Base-by-base conservation (phyloP, 2,797 vertebrate genomes). In the Pipistrellus pygmaeus region DNA sequence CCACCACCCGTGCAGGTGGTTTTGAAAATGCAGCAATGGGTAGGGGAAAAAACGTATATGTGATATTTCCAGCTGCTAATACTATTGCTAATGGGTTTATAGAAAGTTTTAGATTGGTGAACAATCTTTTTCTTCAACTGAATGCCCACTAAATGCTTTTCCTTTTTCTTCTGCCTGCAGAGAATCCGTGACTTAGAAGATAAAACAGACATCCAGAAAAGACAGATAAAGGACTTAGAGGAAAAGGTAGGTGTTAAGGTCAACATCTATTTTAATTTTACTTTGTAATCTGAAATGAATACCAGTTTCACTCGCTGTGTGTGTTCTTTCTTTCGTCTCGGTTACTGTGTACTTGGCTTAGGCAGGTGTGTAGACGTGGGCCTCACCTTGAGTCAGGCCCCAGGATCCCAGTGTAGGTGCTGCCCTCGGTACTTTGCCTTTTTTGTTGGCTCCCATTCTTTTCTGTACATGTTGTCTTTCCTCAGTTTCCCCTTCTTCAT, bases 171-270 rank as follows among this genome's bases (percentile, higher is more conserved):
- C 89, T 97, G 57, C 93, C 95, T 98, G 98, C 86, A 99, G 99
- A 99, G 99, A 98, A 99, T 99, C 93, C 99, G 99, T 96, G 99
- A 99, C 96, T 99, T 99, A 97, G 99, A 99, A 97, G 99, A 99
- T 98, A 99, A 99, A 98, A 99, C 99, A 89, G 99, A 99, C 96
- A 99, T 99, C 97, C 99, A 99, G 97, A 99, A 99, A 98, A 99
- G 99, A 98, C 99, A 99, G 97, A 99, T 99, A 97, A 99, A 99
- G 98, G 99, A 99, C 97, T 98, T 99, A 95, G 99, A 99, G 97
- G 99, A 99, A 98, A 99, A 99, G 99, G 99, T 99, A 95, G 4
- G 84, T 76, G 4, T 91, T 76, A 15, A 93, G 10, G 81, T 81
- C 71, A 60, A 2, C 53, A 38, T 64, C 18, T 73, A 7, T 83